These are phyloP conservation scores for Sorex araneus DNA, from an alignment of 2,113 vertebrate genomes.

Conservation along the genomic window DNA sequence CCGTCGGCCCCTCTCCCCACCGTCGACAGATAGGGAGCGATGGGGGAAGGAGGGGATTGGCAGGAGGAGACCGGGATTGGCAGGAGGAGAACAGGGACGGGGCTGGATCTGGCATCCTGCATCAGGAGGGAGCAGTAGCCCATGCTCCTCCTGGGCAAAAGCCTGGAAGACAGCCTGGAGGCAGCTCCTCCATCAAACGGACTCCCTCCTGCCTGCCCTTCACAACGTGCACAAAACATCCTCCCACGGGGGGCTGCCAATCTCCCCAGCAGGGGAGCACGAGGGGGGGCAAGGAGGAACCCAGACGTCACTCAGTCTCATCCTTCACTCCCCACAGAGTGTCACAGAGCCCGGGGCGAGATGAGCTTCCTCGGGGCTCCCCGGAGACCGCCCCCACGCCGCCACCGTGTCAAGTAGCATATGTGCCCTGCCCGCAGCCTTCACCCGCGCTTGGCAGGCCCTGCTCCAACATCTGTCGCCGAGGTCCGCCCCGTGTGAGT, in stretches of 20 bases:
- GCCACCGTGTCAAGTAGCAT: constrained; percentile 72
- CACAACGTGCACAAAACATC: constrained; percentile 26
- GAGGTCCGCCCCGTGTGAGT: constrained; percentile 61
- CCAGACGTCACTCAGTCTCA: constrained; percentile 53
- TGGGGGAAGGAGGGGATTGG: too few species aligned
- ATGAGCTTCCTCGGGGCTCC: constrained; percentile 73
- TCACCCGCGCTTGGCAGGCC: constrained; percentile 62
- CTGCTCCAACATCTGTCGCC: constrained; percentile 59
- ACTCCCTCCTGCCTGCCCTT: constrained; percentile 59
- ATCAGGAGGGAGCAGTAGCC: neutral
- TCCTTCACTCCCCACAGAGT: constrained; percentile 71
- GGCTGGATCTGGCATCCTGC: neutral
- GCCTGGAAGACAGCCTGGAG: neutral
- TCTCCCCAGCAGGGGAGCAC: constrained; percentile 11
- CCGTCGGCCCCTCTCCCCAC: neutral
- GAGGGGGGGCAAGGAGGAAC: neutral
- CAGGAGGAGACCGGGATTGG: too few species aligned
- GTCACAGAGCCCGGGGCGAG: constrained; percentile 62
- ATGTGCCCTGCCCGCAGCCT: constrained; percentile 52
- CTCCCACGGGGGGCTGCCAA: constrained; percentile 75
- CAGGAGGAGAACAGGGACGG: neutral
- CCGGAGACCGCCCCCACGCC: constrained; percentile 12
- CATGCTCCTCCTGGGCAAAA: constrained; percentile 33
- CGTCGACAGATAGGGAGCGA: constrained; percentile 12
- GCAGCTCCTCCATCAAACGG: constrained; percentile 8